phyloP scores from a whole-genome alignment of 2,113 vertebrate genomes.

The Miniopterus natalensis region DNA sequence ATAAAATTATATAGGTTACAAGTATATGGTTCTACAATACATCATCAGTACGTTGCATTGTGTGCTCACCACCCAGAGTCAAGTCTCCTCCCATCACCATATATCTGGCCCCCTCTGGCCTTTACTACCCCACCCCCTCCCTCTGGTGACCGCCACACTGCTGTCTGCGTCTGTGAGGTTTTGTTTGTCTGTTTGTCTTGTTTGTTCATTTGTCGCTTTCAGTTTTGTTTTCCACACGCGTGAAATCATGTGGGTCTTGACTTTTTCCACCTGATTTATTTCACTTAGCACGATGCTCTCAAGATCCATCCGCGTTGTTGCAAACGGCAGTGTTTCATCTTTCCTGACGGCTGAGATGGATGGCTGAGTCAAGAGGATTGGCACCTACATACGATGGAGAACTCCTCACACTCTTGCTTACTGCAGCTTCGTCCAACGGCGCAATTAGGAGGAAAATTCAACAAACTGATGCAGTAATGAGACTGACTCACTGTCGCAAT shows the following conservation, averaged over 20 bases:
- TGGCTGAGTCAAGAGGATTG: too few relatives aligned
- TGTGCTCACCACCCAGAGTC: not conserved
- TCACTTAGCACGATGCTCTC: too few relatives aligned
- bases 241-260: not conserved
- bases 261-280: not conserved
- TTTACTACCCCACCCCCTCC: not conserved
- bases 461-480: conserved; percentile 63
- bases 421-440: conserved; percentile 56
- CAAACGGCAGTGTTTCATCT: not conserved
- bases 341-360: not conserved
- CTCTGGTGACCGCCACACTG: not conserved
- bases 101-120: not conserved
- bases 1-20: not conserved
- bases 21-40: not conserved
- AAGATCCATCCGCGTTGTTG: not conserved
- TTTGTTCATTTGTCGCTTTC: not conserved
- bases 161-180: not conserved
- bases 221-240: not conserved
- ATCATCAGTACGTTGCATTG: not conserved
- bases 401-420: not conserved
- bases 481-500: conserved; percentile 27
- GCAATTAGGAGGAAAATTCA: conserved; percentile 63
- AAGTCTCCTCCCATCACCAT: not conserved
- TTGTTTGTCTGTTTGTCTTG: not conserved
- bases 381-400: too few relatives aligned